Evolutionary conservation across 2,888 invertebrate genomes (phyloP), one percentile per base, ranked within the genome.

Genomic region (Caenorhabditis panamensis): DNA sequence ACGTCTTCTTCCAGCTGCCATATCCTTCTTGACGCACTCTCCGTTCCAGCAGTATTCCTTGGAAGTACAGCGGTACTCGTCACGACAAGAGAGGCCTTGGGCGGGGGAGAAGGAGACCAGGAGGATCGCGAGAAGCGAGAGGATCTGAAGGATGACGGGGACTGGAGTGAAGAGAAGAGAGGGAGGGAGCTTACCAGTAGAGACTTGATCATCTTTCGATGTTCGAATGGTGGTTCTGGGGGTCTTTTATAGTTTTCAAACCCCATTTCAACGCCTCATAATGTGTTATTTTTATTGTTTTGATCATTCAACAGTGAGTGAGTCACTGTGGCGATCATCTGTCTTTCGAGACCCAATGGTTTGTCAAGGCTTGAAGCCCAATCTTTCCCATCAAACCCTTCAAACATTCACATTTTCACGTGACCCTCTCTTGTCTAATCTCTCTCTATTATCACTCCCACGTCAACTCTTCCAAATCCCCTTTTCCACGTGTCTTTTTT

Each of bases 1-100:
- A 8, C 41, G 59, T 22, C 59, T 37, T 36, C 18, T 37, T 2
- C 1, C 41, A 2, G 41, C 41, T 11, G 3, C 1, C 41, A 41
- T 41, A 59, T 59, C 59, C 41, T 22, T 41, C 8, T 41, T n/a
- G 4, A 59, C 59, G 24, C 59, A 59, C 20, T 22, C 22, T 59
- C 59, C 59, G 41, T 59, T 59, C 59, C 59, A 59, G 59, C 59
- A 59, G 5, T 41, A 41, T 41, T 59, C 41, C 8, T 41, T 24
- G 22, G 13, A 18, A 13, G 59, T 16, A 41, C 59, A 59, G 1
- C 59, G 59, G 41, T 59, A 59, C 41, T 16, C 41, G n/a, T 41
- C 41, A 11, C 22, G 59, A 37, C 59, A 59, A 18, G 37, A 37
- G 11, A 31, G 16, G 24, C 18, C 11, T n/a, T n/a, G 20, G 18